Base-by-base conservation (phyloP, 2,113 vertebrate species). In the Rhizomys pruinosus region DNA sequence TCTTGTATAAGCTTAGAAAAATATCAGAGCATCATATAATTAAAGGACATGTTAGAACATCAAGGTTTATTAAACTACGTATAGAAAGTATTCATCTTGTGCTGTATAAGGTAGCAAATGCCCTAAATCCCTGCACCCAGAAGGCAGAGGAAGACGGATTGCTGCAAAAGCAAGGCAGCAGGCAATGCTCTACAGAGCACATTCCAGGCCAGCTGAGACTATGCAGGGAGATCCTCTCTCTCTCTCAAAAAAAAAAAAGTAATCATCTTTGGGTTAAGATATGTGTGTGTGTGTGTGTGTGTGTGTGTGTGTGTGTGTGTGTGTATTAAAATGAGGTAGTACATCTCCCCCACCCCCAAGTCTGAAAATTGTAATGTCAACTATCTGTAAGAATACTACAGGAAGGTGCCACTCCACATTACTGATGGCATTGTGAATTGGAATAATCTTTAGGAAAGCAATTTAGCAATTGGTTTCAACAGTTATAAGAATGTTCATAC, bases 391-490 rank as follows among this genome's bases (percentile, higher is more conserved):
- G 34, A 90, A 27, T 47, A 78, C 84, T 94, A 63, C 74, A 95
- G 73, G 85, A 82, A 85, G 66, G 77, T 73, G 93, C 64, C 93
- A 92, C 63, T 34, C 42, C 94, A n/a, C 93, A 86, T 93, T 94
- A 39, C 78, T 89, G 74, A 47, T 86, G 90, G 78, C 82, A 68
- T 29, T 92, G 85, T 88, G 96, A 96, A 96, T 72, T 90, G 77
- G 93, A 93, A 77, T 8, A 96, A 96, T 88, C 74, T 90, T 95
- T 88, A 82, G 88, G 94, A 96, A 96, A 96, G 78, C 90, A 81
- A 93, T 95, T 97, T 94, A 85, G 88, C 94, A 96, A 69, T 93
- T 81, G 76, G 66, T 86, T 97, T 95, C 78, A 84, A 94, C 90
- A 93, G 82, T 85, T 81, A 77, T 96, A 93, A 96, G 96, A 96